phyloP scores from a whole-genome alignment of 1,140 invertebrate genomes.

The Drosophila jambulina region DNA sequence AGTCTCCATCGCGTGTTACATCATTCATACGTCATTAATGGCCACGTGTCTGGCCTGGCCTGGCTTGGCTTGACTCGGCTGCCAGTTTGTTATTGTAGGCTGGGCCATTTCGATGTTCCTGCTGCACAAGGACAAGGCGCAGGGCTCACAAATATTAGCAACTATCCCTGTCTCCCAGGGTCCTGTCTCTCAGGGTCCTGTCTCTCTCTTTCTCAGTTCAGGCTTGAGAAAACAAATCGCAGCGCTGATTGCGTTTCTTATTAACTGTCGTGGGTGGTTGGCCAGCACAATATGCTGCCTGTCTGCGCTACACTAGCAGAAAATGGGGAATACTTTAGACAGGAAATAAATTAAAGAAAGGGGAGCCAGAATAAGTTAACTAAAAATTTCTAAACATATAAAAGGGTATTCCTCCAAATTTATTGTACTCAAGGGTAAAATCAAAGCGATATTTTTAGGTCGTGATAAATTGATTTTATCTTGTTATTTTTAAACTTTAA shows the following conservation, averaged over 20 bases:
- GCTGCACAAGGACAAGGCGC: slow-evolving; percentile 46
- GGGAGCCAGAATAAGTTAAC: rapidly evolving
- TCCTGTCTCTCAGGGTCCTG: neutral
- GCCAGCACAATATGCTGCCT: slow-evolving; percentile 73
- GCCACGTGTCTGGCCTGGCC: slow-evolving; percentile 71
- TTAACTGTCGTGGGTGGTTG: slow-evolving; percentile 75
- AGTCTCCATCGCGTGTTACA: slow-evolving; percentile 84
- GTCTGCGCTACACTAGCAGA: slow-evolving; percentile 34
- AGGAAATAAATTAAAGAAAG: neutral
- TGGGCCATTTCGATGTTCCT: slow-evolving; percentile 69
- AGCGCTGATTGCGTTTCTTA: slow-evolving; percentile 83
- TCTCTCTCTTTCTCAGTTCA: neutral
- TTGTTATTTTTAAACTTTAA: too few species aligned
- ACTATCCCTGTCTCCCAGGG: slow-evolving; percentile 9
- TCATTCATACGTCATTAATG: slow-evolving; percentile 85
- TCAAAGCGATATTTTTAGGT: too few species aligned
- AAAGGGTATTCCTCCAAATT: too few species aligned
- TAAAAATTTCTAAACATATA: too few species aligned
- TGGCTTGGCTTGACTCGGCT: slow-evolving; percentile 6
- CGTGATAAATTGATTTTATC: too few species aligned
- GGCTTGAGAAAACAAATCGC: slow-evolving; percentile 84
- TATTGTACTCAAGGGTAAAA: too few species aligned
- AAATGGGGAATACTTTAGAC: neutral
- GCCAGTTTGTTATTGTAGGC: slow-evolving; percentile 75
- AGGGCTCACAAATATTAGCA: slow-evolving; percentile 69